Conservation (phyloP, 2,797 vertebrate genomes). For the Falco columbarius region DNA sequence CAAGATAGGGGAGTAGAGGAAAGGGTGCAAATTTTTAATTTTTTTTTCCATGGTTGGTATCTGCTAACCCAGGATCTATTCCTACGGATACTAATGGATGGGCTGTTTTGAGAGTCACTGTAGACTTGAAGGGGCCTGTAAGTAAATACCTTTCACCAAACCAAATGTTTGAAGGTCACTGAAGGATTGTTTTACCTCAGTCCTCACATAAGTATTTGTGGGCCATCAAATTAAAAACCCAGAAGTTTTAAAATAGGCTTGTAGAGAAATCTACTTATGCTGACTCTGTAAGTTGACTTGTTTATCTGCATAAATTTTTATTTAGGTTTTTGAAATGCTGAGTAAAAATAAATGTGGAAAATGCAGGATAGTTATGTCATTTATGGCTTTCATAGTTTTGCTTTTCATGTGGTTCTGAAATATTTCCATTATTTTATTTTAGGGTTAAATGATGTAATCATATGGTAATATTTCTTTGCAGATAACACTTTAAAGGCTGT, state of each 20-base stretch:
- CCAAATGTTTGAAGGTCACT: background rate
- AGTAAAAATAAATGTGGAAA: background rate
- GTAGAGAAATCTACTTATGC: background rate
- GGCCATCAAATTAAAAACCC: background rate
- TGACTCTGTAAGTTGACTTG: background rate
- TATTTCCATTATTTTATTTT: background rate
- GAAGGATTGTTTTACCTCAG: background rate
- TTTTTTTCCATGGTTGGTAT: background rate
- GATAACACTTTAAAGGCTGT: background rate
- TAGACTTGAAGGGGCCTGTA: background rate
- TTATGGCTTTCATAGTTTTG: background rate
- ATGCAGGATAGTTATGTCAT: background rate
- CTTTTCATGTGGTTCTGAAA: background rate
- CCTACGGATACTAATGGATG: background rate
- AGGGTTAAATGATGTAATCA: background rate
- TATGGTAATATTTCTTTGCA: background rate
- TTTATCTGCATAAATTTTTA: background rate
- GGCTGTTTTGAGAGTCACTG: background rate
- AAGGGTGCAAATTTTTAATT: background rate
- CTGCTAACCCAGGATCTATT: background rate
- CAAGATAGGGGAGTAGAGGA: background rate
- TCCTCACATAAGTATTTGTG: background rate
- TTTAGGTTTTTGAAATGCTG: background rate
- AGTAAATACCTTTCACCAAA: background rate
- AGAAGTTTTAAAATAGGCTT: background rate